These are phyloP conservation scores for Nemotelus pantherinus DNA, from an alignment of 2,888 invertebrate genomes.

Conservation along the genomic window DNA sequence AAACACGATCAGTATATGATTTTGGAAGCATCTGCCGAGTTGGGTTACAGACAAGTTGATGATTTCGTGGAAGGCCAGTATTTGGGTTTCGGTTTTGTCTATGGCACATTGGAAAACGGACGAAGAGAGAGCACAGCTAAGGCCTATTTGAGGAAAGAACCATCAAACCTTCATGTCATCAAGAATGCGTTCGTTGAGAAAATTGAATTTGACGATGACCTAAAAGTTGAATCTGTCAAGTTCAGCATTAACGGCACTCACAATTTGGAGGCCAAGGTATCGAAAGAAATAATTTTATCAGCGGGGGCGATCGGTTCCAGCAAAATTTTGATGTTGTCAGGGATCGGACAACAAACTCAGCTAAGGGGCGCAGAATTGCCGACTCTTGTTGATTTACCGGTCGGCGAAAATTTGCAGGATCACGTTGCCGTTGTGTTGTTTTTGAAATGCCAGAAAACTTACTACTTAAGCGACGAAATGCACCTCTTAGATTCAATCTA, in stretches of 20 bases:
- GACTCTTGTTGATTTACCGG: conserved; percentile 59
- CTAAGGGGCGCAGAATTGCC: conserved; percentile 52
- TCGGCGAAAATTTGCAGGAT: conserved; percentile 82
- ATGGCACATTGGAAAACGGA: conserved; percentile 77
- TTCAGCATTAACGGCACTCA: conserved; percentile 36
- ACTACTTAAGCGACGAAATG: conserved; percentile 31
- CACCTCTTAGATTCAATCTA: conserved; percentile 51
- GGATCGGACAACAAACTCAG: conserved; percentile 55
- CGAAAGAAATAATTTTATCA: conserved; percentile 56
- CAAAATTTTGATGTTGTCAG: conserved; percentile 56
- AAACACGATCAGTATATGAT: conserved; percentile 69
- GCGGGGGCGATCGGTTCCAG: conserved; percentile 58
- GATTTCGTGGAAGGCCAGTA: conserved; percentile 79
- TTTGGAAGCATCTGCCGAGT: conserved; percentile 72
- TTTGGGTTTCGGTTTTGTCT: conserved; percentile 76
- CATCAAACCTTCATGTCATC: conserved; percentile 56
- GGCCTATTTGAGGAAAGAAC: conserved; percentile 69
- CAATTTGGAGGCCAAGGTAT: conserved; percentile 50
- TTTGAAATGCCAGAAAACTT: conserved; percentile 51
- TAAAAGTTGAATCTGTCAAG: conserved; percentile 34
- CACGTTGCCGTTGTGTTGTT: conserved; percentile 71
- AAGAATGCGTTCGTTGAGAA: conserved; percentile 52
- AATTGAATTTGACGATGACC: conserved; percentile 42
- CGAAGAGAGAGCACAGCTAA: conserved; percentile 81
- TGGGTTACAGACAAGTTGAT: conserved; percentile 68